These are phyloP conservation scores for Siderastrea radians DNA, from an alignment of 92 coral and sea anemone genomes.

Conservation along the genomic window DNA sequence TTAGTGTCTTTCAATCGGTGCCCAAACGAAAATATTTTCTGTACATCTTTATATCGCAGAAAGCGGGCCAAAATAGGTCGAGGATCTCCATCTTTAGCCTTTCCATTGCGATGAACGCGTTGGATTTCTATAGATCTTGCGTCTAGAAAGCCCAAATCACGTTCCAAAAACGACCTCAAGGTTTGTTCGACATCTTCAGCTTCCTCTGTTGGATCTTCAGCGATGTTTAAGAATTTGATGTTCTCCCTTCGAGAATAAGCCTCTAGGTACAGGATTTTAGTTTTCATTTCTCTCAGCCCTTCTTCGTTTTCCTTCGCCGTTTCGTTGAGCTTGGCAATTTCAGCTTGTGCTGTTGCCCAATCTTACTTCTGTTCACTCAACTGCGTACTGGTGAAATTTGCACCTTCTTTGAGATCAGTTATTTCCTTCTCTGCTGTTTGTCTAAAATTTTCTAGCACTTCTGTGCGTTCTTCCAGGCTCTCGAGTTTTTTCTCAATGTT, in stretches of 20 bases:
- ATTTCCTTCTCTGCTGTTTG: no score
- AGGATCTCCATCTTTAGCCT: background rate
- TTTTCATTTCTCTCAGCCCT: background rate
- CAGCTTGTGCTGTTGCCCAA: no score
- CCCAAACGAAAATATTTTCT: conserved; percentile 5
- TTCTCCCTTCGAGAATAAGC: conserved; percentile 27
- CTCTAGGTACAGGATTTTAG: conserved; percentile 18
- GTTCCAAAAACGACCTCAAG: background rate
- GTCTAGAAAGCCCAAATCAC: background rate
- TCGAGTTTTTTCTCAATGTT: background rate
- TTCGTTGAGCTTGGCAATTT: no score
- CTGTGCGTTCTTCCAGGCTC: conserved; percentile 3
- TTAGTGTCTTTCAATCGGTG: conserved; percentile 1
- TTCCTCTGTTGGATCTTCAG: background rate
- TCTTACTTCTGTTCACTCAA: background rate
- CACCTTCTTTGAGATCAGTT: background rate
- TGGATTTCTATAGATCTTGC: conserved; percentile 4
- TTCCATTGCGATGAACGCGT: conserved; percentile 2
- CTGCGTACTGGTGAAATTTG: conserved; percentile 4
- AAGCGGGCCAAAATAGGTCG: conserved; percentile 32
- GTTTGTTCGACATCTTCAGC: background rate
- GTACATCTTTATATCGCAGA: conserved; percentile 22
- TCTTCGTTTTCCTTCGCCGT: conserved; percentile 1
- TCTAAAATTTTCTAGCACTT: background rate
- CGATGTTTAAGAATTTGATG: conserved; percentile 12